Conservation (phyloP, 1,140 invertebrate genomes). For the Polypedilum vanderplanki region DNA sequence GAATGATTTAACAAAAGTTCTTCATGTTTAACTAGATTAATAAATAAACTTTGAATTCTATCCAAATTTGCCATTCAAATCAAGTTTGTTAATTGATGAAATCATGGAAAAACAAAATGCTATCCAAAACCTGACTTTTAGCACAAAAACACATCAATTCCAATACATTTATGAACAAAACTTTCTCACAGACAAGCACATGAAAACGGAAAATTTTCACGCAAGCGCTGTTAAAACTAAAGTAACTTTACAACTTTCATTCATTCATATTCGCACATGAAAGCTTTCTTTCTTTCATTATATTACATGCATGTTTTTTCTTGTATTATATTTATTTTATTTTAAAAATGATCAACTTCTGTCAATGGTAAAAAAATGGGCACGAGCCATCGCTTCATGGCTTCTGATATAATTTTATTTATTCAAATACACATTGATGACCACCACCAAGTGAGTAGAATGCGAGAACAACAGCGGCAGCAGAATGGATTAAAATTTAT, state of each 20-base stretch:
- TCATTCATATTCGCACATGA: constrained; percentile 5
- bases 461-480: background rate
- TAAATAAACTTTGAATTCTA: no score
- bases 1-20: no score
- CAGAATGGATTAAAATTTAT: background rate
- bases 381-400: background rate
- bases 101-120: background rate
- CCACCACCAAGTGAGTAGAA: background rate
- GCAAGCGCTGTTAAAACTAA: background rate
- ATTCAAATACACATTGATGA: background rate
- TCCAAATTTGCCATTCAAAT: no score
- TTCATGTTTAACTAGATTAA: no score
- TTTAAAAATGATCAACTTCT: background rate
- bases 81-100: no score
- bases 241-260: constrained; percentile 19
- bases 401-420: constrained; percentile 11
- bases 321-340: background rate
- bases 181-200: background rate
- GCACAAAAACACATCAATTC: background rate
- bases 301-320: background rate
- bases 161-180: background rate
- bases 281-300: no score
- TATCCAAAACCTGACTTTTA: constrained; percentile 12
- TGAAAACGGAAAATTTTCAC: background rate
- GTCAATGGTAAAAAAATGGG: background rate